Percentiles rank a stretch among this genome's conserved stretches.
Evolutionary conservation across 2,888 invertebrate genomes (phyloP).

Genomic region (Beris chalybata): DNA sequence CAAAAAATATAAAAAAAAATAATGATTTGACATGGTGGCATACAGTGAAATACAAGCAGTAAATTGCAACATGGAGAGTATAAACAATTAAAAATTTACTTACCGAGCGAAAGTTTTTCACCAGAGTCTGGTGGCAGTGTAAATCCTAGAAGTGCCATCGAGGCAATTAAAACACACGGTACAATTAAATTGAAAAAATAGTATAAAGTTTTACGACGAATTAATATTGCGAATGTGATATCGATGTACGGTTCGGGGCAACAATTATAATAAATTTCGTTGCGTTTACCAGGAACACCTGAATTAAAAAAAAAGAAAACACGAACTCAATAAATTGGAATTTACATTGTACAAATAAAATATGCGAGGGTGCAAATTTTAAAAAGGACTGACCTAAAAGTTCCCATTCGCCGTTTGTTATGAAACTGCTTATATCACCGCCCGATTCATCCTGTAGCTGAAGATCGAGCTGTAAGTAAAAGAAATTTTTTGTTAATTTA

Average conservation of each 20-base stretch:
- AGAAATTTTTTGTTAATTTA: slow-evolving; percentile 22
- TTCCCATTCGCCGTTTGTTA: slow-evolving; percentile 99
- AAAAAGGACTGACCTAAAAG: slow-evolving; percentile 75
- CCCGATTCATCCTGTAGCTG: slow-evolving; percentile 89
- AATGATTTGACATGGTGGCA: too few species aligned
- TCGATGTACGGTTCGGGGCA: slow-evolving; percentile 98
- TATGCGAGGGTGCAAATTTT: not conserved
- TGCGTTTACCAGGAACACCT: slow-evolving; percentile 93
- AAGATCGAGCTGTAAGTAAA: slow-evolving; percentile 79
- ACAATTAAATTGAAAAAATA: slow-evolving; percentile 99
- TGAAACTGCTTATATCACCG: slow-evolving; percentile 96
- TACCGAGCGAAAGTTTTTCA: slow-evolving; percentile 97
- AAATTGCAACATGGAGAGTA: not conserved
- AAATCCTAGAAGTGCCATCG: slow-evolving; percentile 98
- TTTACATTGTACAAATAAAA: not conserved
- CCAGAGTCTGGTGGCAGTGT: slow-evolving; percentile 99
- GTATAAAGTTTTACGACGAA: slow-evolving; percentile 95
- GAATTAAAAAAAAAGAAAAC: slow-evolving; percentile 7
- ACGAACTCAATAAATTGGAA: not conserved
- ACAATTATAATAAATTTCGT: slow-evolving; percentile 94
- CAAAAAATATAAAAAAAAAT: too few species aligned
- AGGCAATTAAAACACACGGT: slow-evolving; percentile 97
- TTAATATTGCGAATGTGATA: slow-evolving; percentile 95
- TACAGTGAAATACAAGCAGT: too few species aligned
- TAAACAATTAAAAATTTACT: slow-evolving; percentile 41